Evolutionary conservation across 2,797 vertebrate genomes (phyloP), one percentile per base, ranked within the genome.

Genomic region (Kryptopterus vitreolus): DNA sequence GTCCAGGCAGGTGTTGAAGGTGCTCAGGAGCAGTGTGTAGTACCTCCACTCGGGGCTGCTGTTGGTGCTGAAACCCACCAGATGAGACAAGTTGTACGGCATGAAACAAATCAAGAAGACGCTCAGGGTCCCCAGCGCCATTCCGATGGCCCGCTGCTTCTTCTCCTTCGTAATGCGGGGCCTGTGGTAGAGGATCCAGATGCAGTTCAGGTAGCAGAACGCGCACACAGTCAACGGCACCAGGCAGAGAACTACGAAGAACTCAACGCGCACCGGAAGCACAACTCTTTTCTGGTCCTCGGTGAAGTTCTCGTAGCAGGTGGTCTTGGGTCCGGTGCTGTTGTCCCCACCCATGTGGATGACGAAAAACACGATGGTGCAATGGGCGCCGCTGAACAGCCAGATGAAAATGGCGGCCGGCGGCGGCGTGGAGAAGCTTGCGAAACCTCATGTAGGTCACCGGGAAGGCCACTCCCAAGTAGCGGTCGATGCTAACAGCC

Each of bases 1-100:
- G 62, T 96, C 95, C 68, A 95, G 86, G 11, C 94, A 95, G 9
- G 93, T 93, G 66, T 95, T 96, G 84, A 95, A 92, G 20, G 93
- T 91, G 15, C 92, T 92, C 0, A 93, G 91, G 24, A 96, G 87
- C 31, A 96, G 87, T 0, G 89, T 89, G 72, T 92, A 88, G 71
- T 90, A 83, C 57, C 94, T 89, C 95, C 95, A 96, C 1, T 4
- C 0, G 0, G 91, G 87, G 13, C 88, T 93, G 0, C 71, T 0
- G 0, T 85, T 68, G 20, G 75, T 20, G 18, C 90, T n/a, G 77
- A 89, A 95, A 58, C 93, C 91, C 13, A 93, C 38, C 46, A 96
- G 11, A 1, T 95, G 95, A 63, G 94, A 93, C 4, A 87, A 18
- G 15, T 95, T 95, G 72, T 92, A 95, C 5, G 95, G 95, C 5